Evolutionary conservation across 2,888 invertebrate species (phyloP), one percentile per base, ranked within the genome.

Genomic region (Lasioglossum leucozonium): DNA sequence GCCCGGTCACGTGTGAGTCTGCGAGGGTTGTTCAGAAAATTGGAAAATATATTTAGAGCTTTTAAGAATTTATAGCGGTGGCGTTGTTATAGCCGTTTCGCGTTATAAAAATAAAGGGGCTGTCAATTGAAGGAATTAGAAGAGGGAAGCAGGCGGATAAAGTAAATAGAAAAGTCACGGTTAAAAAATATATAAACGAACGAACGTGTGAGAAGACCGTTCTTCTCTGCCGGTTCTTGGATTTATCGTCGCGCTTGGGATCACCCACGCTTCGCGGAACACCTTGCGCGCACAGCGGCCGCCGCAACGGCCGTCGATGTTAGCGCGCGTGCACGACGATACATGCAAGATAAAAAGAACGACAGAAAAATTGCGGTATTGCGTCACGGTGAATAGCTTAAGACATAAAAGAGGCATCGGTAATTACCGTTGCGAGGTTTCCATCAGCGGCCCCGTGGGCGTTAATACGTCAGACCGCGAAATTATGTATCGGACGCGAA

Each of bases 371-470:
- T 67, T 67, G 34, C 22, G 6, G 65, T 8, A 34, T 34, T 67
- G 11, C 22, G 22, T 67, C 65, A 22, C 65, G 22, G 18, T 67
- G 62, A 67, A 67, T 67, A 34, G 34, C 37, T 65, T 67, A 22
- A 67, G 10, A 22, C 65, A 37, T 34, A 67, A 67, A 37, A 30
- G 62, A 30, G 62, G 30, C 18, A 37, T 34, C 34, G 34, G 65
- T 22, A 67, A 67, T 67, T 34, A 67, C 65, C 8, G 34, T 62
- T 67, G 34, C 34, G 18, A 67, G 65, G 22, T 67, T 67, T 67
- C 37, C 34, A 67, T 4, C 18, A 67, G 10, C 65, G 18, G 34
- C 6, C 65, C 18, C 65, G 65, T 67, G 65, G 65, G 37, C 37
- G 65, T 34, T 37, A 67, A 22, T 0, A 5, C 47, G 47, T 37